These are phyloP conservation scores for Notechis scutatus DNA, from an alignment of 2,113 vertebrate species.

Conservation along the genomic window DNA sequence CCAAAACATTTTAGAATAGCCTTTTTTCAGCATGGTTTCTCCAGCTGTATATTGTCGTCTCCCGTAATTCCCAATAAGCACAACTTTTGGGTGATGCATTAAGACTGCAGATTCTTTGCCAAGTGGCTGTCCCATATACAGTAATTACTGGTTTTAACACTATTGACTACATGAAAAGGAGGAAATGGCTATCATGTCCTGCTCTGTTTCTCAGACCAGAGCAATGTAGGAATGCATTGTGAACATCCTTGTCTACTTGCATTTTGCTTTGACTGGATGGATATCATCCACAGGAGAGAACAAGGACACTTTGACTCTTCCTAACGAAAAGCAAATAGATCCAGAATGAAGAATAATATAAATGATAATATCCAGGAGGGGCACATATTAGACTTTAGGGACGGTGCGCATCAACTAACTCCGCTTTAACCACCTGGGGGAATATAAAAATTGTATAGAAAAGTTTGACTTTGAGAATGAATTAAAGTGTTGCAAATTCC, in stretches of 20 bases:
- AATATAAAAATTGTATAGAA: slow-evolving; percentile 1
- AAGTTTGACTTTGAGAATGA: slow-evolving; percentile 35
- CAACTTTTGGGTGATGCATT: neutral
- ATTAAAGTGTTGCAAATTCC: slow-evolving; percentile 9
- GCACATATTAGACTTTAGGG: slow-evolving; percentile 13
- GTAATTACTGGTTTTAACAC: neutral
- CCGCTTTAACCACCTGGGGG: neutral
- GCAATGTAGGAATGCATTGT: neutral
- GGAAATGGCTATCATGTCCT: neutral
- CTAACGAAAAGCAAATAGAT: accelerated
- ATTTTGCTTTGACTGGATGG: neutral
- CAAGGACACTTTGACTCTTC: neutral
- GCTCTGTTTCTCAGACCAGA: neutral
- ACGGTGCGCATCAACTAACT: neutral
- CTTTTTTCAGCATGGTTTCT: neutral
- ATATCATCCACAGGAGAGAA: neutral
- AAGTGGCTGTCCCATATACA: neutral
- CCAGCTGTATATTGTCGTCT: neutral
- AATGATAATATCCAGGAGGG: slow-evolving; percentile 10
- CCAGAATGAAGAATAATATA: neutral
- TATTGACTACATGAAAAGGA: neutral
- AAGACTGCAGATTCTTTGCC: neutral
- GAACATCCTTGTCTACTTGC: neutral
- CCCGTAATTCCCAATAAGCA: neutral
- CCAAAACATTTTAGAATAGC: neutral